Conservation (phyloP, 1,140 invertebrate species). For the Gonatopus flavifemur region DNA sequence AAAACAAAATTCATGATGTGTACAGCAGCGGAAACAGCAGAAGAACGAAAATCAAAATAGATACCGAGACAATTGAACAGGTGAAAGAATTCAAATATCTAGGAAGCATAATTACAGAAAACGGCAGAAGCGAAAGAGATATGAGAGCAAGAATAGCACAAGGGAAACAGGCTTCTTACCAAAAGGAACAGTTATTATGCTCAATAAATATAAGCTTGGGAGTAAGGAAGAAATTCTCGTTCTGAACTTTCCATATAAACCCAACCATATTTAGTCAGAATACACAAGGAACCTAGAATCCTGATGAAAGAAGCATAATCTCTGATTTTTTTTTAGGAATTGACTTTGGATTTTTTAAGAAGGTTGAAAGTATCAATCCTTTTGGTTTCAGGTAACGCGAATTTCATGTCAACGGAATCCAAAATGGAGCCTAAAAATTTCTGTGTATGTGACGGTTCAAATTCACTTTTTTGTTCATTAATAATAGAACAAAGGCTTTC, state of each 20-base stretch:
- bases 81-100: too few species aligned
- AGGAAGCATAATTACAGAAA: too few species aligned
- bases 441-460: conserved; percentile 15
- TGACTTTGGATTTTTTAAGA: conserved; percentile 9
- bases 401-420: conserved; percentile 17
- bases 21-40: too few species aligned
- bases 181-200: too few species aligned
- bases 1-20: too few species aligned
- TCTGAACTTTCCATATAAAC: conserved; percentile 27
- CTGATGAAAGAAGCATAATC: conserved; percentile 27
- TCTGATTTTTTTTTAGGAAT: conserved; percentile 22
- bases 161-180: too few species aligned
- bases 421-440: conserved; percentile 30
- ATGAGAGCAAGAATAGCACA: too few species aligned
- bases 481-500: conserved; percentile 24
- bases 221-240: too few species aligned
- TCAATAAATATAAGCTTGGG: too few species aligned
- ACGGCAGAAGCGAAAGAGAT: too few species aligned
- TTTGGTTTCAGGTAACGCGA: conserved; percentile 21
- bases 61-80: too few species aligned
- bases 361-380: conserved; percentile 3
- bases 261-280: conserved; percentile 27
- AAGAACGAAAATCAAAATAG: too few species aligned
- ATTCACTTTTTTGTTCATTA: conserved; percentile 26
- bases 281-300: conserved; percentile 22